Evolutionary conservation across 2,113 vertebrate genomes (phyloP), one percentile per base, ranked within the genome.

Genomic region (Psittacus erithacus): DNA sequence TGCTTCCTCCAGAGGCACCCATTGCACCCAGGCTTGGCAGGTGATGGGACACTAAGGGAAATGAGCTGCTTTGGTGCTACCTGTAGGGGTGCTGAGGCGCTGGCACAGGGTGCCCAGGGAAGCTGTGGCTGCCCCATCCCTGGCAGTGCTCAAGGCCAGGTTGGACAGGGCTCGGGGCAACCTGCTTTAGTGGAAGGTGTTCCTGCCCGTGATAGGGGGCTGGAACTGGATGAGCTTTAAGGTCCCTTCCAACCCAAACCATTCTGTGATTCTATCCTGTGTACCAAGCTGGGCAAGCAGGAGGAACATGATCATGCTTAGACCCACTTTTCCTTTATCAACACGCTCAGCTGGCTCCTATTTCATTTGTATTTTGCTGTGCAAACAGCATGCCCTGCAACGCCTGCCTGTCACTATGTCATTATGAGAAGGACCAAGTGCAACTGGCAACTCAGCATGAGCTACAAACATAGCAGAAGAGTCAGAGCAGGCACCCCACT

Each of bases 271-370:
- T 59, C 33, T 23, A 23, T 15, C 33, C 33, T 59, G 20, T 10
- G 6, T 59, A n/a, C 33, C 59, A 83, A 59, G 24, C 53, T 59
- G 59, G 47, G 7, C 2, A 4, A 75, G 46, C 62, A 60, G 62
- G 39, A 71, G 71, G 44, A 75, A 59, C 0, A 0, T 8, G 28
- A n/a, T 50, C 6, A 7, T 0, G 0, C 43, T 64, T 64, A 55
- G 60, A 76, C 35, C 13, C 12, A 2, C 10, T 69, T 78, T 69
- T 41, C 49, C 44, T 95, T 46, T 55, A 68, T 63, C 23, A 46
- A 53, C 14, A 27, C 28, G 38, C 25, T 63, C 41, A 71, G n/a
- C 16, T 28, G 16, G 18, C 52, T 91, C 43, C 19, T n/a, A 19
- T 73, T 86, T 44, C 1, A 5, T 60, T 24, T 83, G 71, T 68